Base-by-base conservation (phyloP, 2,888 invertebrate species). In the Cheilosia grossa region DNA sequence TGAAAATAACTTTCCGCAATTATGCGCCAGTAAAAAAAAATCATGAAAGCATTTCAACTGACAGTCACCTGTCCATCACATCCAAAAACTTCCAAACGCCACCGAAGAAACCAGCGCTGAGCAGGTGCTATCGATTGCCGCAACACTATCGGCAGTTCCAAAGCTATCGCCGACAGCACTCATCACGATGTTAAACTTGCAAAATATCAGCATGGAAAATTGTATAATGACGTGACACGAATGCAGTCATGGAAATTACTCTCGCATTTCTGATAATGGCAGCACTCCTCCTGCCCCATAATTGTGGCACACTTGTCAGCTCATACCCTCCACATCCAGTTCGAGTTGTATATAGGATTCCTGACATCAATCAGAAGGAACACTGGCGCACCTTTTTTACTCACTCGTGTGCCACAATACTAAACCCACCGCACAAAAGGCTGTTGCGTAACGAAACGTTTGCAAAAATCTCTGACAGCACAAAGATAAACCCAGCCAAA, bases 261-360 rank as follows among this genome's bases (percentile, higher is more conserved):
- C 27, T 37, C 49, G 10, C 42, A 69, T 33, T 42, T 40, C 24
- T 51, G 49, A n/a, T 49, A 53, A 27, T 30, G 21, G 47, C 6
- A 54, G 73, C 54, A 54, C 44, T 44, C 63, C 82, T 82, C 72
- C 72, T 30, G 80, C 53, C 58, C 73, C 73, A 64, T 33, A 61
- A 82, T 51, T 15, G 53, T 59, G 69, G 79, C 83, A 83, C 83
- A 80, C 83, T 83, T 83, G 79, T 80, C 64, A 70, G 61, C 54
- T 51, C 69, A 75, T 61, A 64, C 40, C 81, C 56, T 81, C 80
- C 54, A 54, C 40, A 9, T 19, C 15, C 10, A 51, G 2, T 47
- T 47, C 44, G 17, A 17, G 44, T 17, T 47, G 30, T 15, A 10
- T 44, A 75, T 77, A 27, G 27, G 69, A 77, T 69, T 69, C 44